These are phyloP conservation scores for Eupithecia subfuscata DNA, from an alignment of 2,888 invertebrate genomes.

Conservation along the genomic window DNA sequence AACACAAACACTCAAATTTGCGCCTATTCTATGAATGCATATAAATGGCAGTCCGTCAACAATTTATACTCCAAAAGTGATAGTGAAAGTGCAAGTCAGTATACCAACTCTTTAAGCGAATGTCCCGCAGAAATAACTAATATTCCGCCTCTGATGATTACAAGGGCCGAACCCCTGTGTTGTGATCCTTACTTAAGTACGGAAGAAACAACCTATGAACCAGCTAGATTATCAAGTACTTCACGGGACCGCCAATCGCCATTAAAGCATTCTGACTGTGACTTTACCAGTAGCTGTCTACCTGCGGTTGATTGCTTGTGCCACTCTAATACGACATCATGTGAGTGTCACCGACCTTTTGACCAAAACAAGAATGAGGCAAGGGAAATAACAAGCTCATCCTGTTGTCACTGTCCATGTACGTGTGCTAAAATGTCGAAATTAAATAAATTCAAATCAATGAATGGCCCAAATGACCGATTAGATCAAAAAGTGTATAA, in stretches of 20 bases:
- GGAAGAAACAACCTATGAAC: not conserved
- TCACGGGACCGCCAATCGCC: slow-evolving; percentile 1
- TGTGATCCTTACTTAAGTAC: not conserved
- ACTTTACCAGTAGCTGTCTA: not conserved
- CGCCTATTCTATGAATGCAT: not conserved
- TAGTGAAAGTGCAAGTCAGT: slow-evolving; percentile 3
- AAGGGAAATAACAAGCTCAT: not conserved
- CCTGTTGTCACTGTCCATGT: not conserved
- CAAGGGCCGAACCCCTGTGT: not conserved
- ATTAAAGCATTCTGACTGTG: not conserved
- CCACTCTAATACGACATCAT: not conserved
- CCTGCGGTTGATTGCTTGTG: not conserved
- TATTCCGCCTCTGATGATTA: not conserved
- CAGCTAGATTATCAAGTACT: not conserved
- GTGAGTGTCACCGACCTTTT: not conserved
- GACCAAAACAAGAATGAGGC: not conserved
- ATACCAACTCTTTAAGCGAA: not conserved
- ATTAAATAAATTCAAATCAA: not conserved
- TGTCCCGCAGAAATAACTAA: not conserved
- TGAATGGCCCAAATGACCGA: not conserved
- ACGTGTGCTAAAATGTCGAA: not conserved
- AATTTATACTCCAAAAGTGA: not conserved
- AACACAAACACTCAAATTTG: not conserved
- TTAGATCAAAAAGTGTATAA: not conserved
- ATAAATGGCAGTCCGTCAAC: not conserved